These are phyloP conservation scores for Hyperoplus lanceolatus DNA, from an alignment of 2,797 vertebrate species.

Conservation along the genomic window DNA sequence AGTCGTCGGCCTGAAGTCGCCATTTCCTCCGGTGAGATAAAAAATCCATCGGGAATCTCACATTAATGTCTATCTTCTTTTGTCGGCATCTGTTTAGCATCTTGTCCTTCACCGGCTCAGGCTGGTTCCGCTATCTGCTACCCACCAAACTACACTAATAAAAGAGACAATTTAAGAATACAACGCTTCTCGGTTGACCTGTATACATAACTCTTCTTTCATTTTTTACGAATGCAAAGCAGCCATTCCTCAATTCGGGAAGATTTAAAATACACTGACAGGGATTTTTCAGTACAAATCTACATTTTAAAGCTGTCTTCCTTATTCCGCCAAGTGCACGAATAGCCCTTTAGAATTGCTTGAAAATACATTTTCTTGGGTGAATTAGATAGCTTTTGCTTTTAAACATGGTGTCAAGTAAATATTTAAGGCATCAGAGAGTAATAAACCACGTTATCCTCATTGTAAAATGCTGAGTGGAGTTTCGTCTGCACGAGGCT, in stretches of 20 bases:
- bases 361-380: not conserved
- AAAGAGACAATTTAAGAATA: accelerated
- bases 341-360: accelerated
- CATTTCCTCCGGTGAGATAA: conserved; percentile 50
- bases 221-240: accelerated
- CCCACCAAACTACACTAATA: not conserved
- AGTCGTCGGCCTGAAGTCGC: conserved; percentile 42
- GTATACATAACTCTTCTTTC: accelerated
- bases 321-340: not conserved
- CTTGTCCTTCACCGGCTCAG: not conserved
- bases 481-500: not conserved
- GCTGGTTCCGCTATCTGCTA: conserved; percentile 18
- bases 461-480: not conserved
- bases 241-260: not conserved
- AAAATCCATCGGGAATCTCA: not conserved
- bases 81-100: not conserved
- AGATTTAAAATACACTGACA: not conserved
- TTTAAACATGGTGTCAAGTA: not conserved
- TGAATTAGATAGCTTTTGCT: not conserved
- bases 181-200: accelerated
- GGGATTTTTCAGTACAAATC: accelerated
- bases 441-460: too few species aligned
- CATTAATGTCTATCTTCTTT: too few species aligned
- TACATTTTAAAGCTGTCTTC: accelerated
- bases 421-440: accelerated